These are phyloP conservation scores for Myoxocephalus aenaeus DNA, from an alignment of 2,797 vertebrate genomes.

Conservation along the genomic window DNA sequence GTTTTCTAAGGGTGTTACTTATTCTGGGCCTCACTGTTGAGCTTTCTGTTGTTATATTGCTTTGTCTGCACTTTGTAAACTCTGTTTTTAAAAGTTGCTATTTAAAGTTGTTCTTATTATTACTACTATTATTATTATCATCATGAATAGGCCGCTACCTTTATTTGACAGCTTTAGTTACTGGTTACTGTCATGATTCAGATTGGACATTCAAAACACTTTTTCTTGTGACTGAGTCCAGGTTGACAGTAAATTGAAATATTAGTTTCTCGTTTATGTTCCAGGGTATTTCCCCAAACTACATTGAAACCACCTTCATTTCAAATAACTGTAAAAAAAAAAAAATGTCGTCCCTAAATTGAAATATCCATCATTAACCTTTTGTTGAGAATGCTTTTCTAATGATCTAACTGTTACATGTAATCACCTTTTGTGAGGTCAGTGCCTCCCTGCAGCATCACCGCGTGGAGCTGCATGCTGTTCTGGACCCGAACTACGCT, in stretches of 20 bases:
- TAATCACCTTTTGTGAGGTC: conserved; percentile 62
- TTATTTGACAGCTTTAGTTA: background rate
- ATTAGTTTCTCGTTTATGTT: background rate
- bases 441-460: conserved; percentile 73
- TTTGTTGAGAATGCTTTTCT: background rate
- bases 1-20: background rate
- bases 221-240: no score
- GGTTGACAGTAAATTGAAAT: background rate
- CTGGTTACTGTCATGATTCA: background rate
- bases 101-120: background rate
- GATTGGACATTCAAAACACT: background rate
- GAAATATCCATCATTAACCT: background rate
- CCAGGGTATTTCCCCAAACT: no score
- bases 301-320: no score
- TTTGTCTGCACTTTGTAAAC: background rate
- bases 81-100: no score
- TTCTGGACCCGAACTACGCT: conserved; percentile 44
- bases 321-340: background rate
- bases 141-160: background rate
- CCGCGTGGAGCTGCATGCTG: conserved; percentile 74
- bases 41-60: no score
- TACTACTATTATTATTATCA: background rate
- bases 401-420: background rate
- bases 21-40: background rate
- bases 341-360: background rate